Conservation (phyloP, 2,888 invertebrate species). For the Crocallis elinguaria region DNA sequence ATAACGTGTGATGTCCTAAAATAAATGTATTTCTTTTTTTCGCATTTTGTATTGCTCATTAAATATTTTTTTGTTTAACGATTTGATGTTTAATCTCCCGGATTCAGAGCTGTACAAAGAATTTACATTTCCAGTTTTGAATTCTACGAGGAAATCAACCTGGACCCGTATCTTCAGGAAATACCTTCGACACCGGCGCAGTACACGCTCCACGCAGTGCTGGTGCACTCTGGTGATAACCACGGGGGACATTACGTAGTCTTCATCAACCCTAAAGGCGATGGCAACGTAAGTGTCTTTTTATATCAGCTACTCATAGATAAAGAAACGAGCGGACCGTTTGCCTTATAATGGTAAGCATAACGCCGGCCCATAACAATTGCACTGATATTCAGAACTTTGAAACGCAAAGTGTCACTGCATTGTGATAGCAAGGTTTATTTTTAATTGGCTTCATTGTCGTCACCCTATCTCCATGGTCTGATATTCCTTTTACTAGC, state of each 20-base stretch:
- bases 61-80: neutral
- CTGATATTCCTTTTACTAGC: too few species aligned
- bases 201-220: slow-evolving; percentile 97
- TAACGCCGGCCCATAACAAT: too few species aligned
- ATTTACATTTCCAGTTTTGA: slow-evolving; percentile 88
- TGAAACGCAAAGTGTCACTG: too few species aligned
- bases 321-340: neutral
- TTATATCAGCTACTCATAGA: neutral
- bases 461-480: too few species aligned
- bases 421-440: too few species aligned
- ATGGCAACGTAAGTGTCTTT: slow-evolving; percentile 93
- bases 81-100: neutral
- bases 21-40: too few species aligned
- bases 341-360: too few species aligned
- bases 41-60: neutral
- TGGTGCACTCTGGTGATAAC: slow-evolving; percentile 99
- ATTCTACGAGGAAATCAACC: slow-evolving; percentile 96
- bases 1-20: too few species aligned
- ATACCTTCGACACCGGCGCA: slow-evolving; percentile 90
- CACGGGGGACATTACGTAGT: slow-evolving; percentile 99
- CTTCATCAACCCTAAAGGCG: slow-evolving; percentile 98
- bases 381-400: too few species aligned
- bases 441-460: too few species aligned
- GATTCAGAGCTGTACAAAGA: neutral
- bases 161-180: slow-evolving; percentile 94